Base-by-base conservation (phyloP, 2,113 vertebrate genomes). In the Rhizomys pruinosus region DNA sequence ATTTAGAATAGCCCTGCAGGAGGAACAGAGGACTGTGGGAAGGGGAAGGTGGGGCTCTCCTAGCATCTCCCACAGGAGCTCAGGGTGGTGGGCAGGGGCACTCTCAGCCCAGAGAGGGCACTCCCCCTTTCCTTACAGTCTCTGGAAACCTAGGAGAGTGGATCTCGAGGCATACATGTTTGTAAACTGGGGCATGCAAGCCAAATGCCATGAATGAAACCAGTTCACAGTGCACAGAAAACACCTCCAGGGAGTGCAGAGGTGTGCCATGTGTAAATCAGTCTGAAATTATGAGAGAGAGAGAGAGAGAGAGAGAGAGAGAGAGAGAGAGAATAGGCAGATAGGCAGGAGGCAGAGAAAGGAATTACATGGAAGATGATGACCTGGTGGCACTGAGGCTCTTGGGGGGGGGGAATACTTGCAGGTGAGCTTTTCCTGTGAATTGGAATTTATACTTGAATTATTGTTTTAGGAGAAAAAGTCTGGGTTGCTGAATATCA, bases 311-410 rank as follows among this genome's bases (percentile, higher is more conserved):
- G 68, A 8, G 25, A 29, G 32, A 69, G 19, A 39, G n/a, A 1
- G 37, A 12, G 15, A 71, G 66, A 4, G n/a, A 9, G 1, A 12
- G 23, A 15, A n/a, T n/a, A n/a, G n/a, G n/a, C n/a, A n/a, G n/a
- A n/a, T n/a, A n/a, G n/a, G n/a, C n/a, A n/a, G 29, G 27, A 15
- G 29, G n/a, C 29, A 47, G 23, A 39, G 13, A 44, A 27, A 32
- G 69, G 84, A 37, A 0, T 3, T 4, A 23, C 11, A 2, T 2
- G 3, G 27, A n/a, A 42, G 39, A 3, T 1, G 39, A 44, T 9
- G 0, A 84, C 16, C 11, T 17, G 25, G 59, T 8, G 22, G 55
- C 15, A 71, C n/a, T 81, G 9, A n/a, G 20, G 73, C 47, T 6
- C 68, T 76, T 1, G 44, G 57, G 4, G 12, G 11, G 23, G 17